A percentile compares a stretch with the other conserved stretches of the same genome.
Conservation (phyloP, 2,797 vertebrate genomes). For the Eulemur rubriventer region DNA sequence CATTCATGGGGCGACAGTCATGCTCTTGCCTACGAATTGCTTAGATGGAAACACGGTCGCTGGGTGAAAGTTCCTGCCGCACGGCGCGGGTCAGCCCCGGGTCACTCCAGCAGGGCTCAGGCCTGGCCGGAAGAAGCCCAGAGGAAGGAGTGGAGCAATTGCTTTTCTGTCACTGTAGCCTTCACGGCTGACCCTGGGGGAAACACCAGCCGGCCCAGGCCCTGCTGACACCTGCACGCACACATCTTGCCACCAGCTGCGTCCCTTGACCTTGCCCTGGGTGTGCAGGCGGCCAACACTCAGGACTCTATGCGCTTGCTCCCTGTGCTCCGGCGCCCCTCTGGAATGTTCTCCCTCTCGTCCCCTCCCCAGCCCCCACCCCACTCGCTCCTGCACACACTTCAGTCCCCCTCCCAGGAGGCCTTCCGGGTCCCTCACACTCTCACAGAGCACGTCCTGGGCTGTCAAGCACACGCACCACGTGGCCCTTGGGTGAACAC, state of each 20-base stretch:
- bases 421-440: not conserved
- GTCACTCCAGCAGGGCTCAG: rapidly evolving
- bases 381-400: rapidly evolving
- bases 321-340: not conserved
- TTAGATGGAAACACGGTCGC: not conserved
- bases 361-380: too few species aligned
- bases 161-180: not conserved
- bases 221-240: not conserved
- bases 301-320: rapidly evolving
- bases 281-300: rapidly evolving
- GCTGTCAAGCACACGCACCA: rapidly evolving
- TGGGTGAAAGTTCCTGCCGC: not conserved
- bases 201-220: rapidly evolving
- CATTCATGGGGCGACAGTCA: too few species aligned
- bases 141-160: rapidly evolving
- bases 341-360: not conserved
- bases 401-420: not conserved
- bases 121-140: not conserved
- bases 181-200: too few species aligned
- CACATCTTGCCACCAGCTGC: not conserved
- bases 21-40: rapidly evolving
- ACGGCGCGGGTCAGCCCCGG: rapidly evolving
- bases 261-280: not conserved
- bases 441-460: rapidly evolving
- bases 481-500: rapidly evolving